Evolutionary conservation across 2,113 vertebrate species (phyloP).

Genomic region (Eptesicus fuscus): DNA sequence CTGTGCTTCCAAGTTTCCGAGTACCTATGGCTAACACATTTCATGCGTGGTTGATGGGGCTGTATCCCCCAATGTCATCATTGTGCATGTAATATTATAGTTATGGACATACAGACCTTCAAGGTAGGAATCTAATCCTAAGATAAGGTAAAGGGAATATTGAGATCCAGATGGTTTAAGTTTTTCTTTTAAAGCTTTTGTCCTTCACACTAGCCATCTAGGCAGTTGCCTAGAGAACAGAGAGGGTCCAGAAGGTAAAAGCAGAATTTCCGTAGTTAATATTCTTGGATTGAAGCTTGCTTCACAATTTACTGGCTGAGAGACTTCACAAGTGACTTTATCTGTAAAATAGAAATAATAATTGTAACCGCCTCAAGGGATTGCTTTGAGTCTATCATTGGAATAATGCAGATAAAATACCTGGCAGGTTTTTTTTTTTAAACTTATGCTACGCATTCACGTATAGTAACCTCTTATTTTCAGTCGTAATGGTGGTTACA

Average conservation of each 20-base stretch:
- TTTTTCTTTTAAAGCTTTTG: not conserved
- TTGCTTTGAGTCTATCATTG: not conserved
- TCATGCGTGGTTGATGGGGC: accelerated
- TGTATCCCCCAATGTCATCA: not conserved
- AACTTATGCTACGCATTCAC: not conserved
- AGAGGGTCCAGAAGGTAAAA: not conserved
- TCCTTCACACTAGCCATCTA: not conserved
- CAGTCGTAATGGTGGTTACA: not conserved
- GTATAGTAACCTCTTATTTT: not conserved
- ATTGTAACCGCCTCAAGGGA: not conserved
- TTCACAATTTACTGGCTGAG: not conserved
- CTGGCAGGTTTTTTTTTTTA: not conserved
- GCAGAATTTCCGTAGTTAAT: not conserved
- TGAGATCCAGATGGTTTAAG: not conserved
- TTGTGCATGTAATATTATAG: not conserved
- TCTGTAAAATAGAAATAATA: not conserved
- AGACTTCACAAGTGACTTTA: not conserved
- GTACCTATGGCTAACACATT: not conserved
- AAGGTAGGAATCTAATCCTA: not conserved
- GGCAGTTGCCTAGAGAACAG: not conserved
- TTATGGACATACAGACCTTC: not conserved
- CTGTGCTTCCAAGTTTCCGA: not conserved
- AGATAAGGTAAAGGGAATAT: not conserved
- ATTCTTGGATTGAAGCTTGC: not conserved
- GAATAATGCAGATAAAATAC: not conserved